Evolutionary conservation across 2,888 invertebrate species (phyloP).

Genomic region (Hoplodrina blanda): DNA sequence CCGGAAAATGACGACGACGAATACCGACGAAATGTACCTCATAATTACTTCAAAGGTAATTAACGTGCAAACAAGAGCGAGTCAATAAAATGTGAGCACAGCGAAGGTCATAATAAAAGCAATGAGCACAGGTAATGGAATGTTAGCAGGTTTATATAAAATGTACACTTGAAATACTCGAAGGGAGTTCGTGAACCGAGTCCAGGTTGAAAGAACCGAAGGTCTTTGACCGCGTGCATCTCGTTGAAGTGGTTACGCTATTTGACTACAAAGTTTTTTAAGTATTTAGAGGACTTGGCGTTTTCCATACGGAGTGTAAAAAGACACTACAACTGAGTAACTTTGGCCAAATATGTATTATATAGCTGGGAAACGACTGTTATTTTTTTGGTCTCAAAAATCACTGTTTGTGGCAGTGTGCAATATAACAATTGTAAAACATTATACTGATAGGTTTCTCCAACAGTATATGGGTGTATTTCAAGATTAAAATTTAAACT

Average conservation of each 20-base stretch:
- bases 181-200: conserved; percentile 53
- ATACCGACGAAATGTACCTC: conserved; percentile 23
- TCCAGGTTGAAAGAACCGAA: conserved; percentile 54
- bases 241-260: conserved; percentile 20
- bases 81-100: conserved; percentile 35
- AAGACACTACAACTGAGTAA: too few species aligned
- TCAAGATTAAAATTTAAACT: too few species aligned
- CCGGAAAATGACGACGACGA: conserved; percentile 13
- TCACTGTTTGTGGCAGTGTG: too few species aligned
- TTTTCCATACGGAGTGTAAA: not conserved
- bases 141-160: conserved; percentile 40
- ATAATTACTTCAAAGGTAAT: conserved; percentile 50
- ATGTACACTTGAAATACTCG: conserved; percentile 47
- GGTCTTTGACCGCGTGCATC: conserved; percentile 47
- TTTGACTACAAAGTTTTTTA: conserved; percentile 3
- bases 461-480: too few species aligned
- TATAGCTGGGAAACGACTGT: too few species aligned
- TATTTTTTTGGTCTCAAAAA: too few species aligned
- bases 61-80: conserved; percentile 43
- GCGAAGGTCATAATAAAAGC: conserved; percentile 40
- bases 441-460: too few species aligned
- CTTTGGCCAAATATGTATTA: too few species aligned
- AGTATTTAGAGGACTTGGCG: conserved; percentile 4
- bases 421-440: too few species aligned
- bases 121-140: conserved; percentile 30